Base-by-base conservation (phyloP, 2,797 vertebrate species). In the Pterois miles region DNA sequence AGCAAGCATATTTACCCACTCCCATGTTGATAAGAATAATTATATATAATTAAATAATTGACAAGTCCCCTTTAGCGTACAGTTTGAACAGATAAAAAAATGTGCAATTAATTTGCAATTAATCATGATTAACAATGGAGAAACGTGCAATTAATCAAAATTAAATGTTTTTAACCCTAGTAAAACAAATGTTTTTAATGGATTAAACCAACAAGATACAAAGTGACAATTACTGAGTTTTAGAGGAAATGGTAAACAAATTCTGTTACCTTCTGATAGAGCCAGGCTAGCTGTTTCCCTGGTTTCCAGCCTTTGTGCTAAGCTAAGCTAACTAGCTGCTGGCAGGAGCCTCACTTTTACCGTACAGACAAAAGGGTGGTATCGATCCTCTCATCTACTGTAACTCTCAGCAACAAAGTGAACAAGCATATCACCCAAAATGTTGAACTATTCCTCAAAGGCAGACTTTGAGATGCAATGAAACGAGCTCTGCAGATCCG, bases 381-480 rank as follows among this genome's bases (percentile, higher is more conserved):
- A 16, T 59, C 12, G 8, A 12, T 38, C n/a, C 58, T 57, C 12
- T 67, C 38, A 20, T 70, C 11, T 29, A n/a, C n/a, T n/a, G n/a
- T n/a, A 29, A 29, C 29, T 29, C 29, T 29, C 29, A 29, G 3
- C 29, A 29, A 29, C 4, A 29, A 29, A 29, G 29, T 5, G 10
- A 66, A 56, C 48, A 11, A 22, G 20, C n/a, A 18, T 8, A n/a
- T 60, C 34, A 18, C 29, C 14, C 6, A 1, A 65, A 64, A 69
- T 7, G 4, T 6, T 25, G 8, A 73, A 65, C 31, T 76, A 27
- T 50, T 68, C 6, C 58, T 60, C 69, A 48, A 64, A n/a, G n/a
- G n/a, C n/a, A n/a, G n/a, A 54, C 53, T 56, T 31, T 63, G 23
- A 67, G 11, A 54, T 62, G 36, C 20, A 78, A 56, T 66, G 22